Base-by-base conservation (phyloP, 2,888 invertebrate species). In the Agriopis marginaria region DNA sequence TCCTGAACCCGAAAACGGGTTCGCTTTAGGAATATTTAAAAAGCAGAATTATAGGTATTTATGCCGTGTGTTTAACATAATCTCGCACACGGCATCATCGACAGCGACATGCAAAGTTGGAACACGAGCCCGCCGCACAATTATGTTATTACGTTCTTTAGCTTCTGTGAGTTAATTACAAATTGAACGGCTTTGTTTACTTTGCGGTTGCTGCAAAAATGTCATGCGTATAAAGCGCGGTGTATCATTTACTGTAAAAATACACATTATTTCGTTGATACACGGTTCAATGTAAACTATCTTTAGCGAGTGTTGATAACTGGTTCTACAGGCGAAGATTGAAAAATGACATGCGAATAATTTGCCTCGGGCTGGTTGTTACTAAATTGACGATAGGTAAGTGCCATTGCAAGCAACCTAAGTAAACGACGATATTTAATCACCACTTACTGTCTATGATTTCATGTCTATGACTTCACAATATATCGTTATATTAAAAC, bases 111-210 rank as follows among this genome's bases (percentile, higher is more conserved):
- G 70, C 68, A 64, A 80, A 63, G 72, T 73, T 59, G 63, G 81
- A 80, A 82, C 86, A 84, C 83, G 83, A 75, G 84, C 81, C 81
- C 82, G 79, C 83, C 78, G 71, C 70, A 74, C 81, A 85, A 85
- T 87, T 84, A 84, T 76, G 74, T 78, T 73, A 85, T 88, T 89
- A 86, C 74, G 70, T 77, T 77, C 74, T 77, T 81, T 77, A 72
- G 74, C 76, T 75, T 72, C 65, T 70, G 66, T 66, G 65, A 76
- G 79, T 75, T 83, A 83, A 86, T 83, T 82, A 81, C 74, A 74
- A 80, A 78, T 77, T 75, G 74, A 67, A 81, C 77, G 76, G 76
- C 72, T 85, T 80, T 88, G 85, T 88, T 88, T 87, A 79, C 83
- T 80, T 82, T 82, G 74, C 74, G 72, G 58, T 55, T 63, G 70